Base-by-base conservation (phyloP, 2,888 invertebrate genomes). In the Eledone cirrhosa region DNA sequence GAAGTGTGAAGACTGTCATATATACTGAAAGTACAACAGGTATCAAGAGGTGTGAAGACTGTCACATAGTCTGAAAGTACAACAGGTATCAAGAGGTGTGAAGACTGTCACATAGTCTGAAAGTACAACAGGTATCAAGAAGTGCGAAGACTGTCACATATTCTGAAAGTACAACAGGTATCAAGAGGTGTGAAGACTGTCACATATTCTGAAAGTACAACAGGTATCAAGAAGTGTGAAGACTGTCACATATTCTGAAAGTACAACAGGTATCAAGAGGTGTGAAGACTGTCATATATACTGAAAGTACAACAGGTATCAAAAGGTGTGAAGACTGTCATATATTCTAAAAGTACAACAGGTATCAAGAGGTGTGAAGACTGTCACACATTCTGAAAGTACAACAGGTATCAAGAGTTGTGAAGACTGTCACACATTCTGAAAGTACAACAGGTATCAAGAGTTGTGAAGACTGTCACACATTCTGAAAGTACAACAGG, bases 61-160 rank as follows among this genome's bases (percentile, higher is more conserved):
- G 86, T 98, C 98, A 33, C 97, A 93, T 29, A 98, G 91, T 82
- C 90, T 88, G 83, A 29, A 29, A 29, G n/a, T 14, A 1, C 19
- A 67, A 67, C 16, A 22, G 0, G 27, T 2, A 29, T 2, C 11
- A 67, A 24, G 0, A 94, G 89, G 95, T 94, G 22, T 95, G 93
- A 27, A 99, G 93, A 0, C 95, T 96, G 86, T 98, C 98, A 33
- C 97, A 93, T 29, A 98, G 91, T 82, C 90, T 88, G 83, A 29
- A 29, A 29, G n/a, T 14, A 1, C 19, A 67, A 67, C 16, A 22
- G 0, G 27, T 2, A 29, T 2, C 11, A 67, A 24, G 0, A 11
- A n/a, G 67, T 94, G 22, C 95, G 93, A 27, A 99, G 93, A 0
- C 95, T 96, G 86, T 98, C 98, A 33, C 97, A 93, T 29, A 98